Evolutionary conservation across 2,888 invertebrate species (phyloP).

Genomic region (Limulus polyphemus): DNA sequence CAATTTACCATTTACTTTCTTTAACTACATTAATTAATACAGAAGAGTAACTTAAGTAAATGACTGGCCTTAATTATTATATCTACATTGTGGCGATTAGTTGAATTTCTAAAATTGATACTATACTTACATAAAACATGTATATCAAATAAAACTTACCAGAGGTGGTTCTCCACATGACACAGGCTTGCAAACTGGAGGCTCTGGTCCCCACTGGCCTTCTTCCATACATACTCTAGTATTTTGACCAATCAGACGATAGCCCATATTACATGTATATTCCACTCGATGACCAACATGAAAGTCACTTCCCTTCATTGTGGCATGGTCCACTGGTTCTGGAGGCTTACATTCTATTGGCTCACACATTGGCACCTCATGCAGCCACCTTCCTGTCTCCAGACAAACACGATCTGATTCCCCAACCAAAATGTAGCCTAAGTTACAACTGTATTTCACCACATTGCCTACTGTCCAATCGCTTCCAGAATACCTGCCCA

Average conservation of each 20-base stretch:
- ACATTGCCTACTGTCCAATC: slow-evolving; percentile 23
- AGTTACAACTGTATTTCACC: slow-evolving; percentile 27
- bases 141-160: not conserved
- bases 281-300: slow-evolving; percentile 17
- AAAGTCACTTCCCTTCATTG: slow-evolving; percentile 4
- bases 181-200: slow-evolving; percentile 38
- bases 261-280: slow-evolving; percentile 18
- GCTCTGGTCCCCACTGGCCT: slow-evolving; percentile 43
- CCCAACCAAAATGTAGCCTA: slow-evolving; percentile 28
- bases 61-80: no score
- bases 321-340: slow-evolving; percentile 27
- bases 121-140: no score
- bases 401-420: slow-evolving; percentile 22
- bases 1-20: no score
- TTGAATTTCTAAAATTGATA: no score
- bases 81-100: no score
- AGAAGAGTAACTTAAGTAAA: no score
- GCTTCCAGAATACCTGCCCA: slow-evolving; percentile 15
- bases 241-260: slow-evolving; percentile 10
- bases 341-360: slow-evolving; percentile 31
- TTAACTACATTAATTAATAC: no score
- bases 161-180: slow-evolving; percentile 37
- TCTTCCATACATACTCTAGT: slow-evolving; percentile 41
- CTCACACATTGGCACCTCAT: slow-evolving; percentile 21
- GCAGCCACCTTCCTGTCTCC: slow-evolving; percentile 23